Conservation (phyloP, 2,113 vertebrate genomes). For the Entosphenus tridentatus region DNA sequence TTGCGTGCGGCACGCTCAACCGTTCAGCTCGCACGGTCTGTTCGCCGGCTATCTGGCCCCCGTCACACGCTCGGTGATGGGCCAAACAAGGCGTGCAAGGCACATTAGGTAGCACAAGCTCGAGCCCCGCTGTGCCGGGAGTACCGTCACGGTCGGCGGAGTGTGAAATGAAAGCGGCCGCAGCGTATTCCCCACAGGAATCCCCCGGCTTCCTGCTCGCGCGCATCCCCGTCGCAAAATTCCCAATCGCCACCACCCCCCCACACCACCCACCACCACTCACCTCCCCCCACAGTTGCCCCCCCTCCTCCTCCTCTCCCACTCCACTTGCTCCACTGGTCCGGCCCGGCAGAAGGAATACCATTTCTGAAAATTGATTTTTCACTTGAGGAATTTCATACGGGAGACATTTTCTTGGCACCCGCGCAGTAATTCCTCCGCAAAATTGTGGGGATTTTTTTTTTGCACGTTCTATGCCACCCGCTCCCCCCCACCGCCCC, state of each 20-base stretch:
- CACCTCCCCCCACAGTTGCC: too few species aligned
- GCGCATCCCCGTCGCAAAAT: too few species aligned
- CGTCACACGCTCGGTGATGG: neutral
- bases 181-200: slow-evolving; percentile 1
- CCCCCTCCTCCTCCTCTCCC: too few species aligned
- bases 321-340: neutral
- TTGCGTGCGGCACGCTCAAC: too few species aligned
- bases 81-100: slow-evolving; percentile 5
- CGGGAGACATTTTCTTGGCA: slow-evolving; percentile 2
- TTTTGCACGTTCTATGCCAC: too few species aligned
- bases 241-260: too few species aligned
- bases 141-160: slow-evolving; percentile 3
- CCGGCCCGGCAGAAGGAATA: slow-evolving; percentile 4
- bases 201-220: neutral
- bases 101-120: neutral
- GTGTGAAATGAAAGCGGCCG: slow-evolving; percentile 1
- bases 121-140: neutral
- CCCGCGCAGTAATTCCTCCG: neutral
- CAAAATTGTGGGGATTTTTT: too few species aligned
- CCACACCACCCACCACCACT: too few species aligned
- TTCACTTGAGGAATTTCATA: slow-evolving; percentile 6
- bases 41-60: neutral
- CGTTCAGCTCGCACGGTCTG: too few species aligned
- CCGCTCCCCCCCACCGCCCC: too few species aligned
- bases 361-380: slow-evolving; percentile 6